These are phyloP conservation scores for Alectoris magna DNA, from an alignment of 2,797 vertebrate species.

Conservation along the genomic window DNA sequence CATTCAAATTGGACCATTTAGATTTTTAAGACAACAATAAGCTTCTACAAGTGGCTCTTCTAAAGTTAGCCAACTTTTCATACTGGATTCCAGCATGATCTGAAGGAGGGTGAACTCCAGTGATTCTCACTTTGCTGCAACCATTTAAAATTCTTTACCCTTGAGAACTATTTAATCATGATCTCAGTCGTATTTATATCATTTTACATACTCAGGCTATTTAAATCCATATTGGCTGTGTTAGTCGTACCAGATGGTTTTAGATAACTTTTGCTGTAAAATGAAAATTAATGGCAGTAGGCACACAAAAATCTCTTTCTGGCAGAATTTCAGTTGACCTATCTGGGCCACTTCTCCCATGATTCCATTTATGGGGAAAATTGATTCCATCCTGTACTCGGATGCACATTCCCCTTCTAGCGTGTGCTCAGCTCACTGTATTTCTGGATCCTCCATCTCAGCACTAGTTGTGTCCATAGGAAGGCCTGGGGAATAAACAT, in stretches of 20 bases:
- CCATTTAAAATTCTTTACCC: constrained; percentile 56
- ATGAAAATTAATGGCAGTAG: constrained; percentile 43
- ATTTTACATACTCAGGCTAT: constrained; percentile 43
- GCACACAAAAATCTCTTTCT: constrained; percentile 29
- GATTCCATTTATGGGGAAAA: constrained; percentile 56
- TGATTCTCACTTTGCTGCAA: constrained; percentile 54
- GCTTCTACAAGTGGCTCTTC: not conserved
- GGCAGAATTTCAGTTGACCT: constrained; percentile 65
- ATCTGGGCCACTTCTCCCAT: constrained; percentile 39
- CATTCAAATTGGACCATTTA: not conserved
- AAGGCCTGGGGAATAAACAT: not conserved
- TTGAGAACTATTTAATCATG: constrained; percentile 38
- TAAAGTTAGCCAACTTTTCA: not conserved
- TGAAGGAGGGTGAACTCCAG: constrained; percentile 27
- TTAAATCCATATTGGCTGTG: constrained; percentile 47
- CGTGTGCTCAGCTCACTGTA: not conserved
- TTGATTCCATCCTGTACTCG: constrained; percentile 26
- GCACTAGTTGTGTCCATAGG: not conserved
- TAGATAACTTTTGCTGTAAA: constrained; percentile 17
- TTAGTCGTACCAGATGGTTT: constrained; percentile 71
- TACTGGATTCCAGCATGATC: constrained; percentile 29
- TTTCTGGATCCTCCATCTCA: not conserved
- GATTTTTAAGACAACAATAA: not conserved
- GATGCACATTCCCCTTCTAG: not conserved
- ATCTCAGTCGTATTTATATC: constrained; percentile 65